Conservation (phyloP, 2,888 invertebrate genomes). For the Dasypolia templi region DNA sequence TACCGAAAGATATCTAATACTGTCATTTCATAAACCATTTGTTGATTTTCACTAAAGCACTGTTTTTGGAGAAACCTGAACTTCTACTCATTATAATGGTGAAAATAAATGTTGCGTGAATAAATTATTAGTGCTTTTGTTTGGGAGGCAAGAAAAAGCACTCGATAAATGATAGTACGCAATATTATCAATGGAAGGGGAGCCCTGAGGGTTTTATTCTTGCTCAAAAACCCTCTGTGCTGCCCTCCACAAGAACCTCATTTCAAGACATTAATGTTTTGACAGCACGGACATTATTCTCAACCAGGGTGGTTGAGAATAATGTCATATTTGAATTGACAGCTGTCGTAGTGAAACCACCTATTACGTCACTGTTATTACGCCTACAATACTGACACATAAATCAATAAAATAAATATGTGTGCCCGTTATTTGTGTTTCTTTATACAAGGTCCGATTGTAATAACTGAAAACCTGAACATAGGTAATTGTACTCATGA, state of each 20-base stretch:
- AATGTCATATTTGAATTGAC: constrained; percentile 24
- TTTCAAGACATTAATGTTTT: constrained; percentile 40
- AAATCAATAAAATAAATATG: neutral
- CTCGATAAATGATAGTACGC: neutral
- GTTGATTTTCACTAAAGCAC: no score
- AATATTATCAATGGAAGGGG: no score
- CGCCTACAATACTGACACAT: neutral
- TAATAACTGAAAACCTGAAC: neutral
- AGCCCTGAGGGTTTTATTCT: no score
- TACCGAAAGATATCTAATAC: no score
- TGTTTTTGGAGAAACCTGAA: no score
- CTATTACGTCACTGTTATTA: neutral
- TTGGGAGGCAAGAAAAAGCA: neutral
- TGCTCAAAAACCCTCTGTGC: no score
- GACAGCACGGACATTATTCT: constrained; percentile 30
- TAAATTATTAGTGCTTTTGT: no score
- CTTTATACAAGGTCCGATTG: neutral
- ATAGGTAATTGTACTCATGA: neutral
- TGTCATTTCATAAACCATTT: no score
- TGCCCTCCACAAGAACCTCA: no score
- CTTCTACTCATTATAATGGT: no score
- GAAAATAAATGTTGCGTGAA: no score
- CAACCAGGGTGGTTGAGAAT: constrained; percentile 4
- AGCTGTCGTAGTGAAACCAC: constrained; percentile 24
- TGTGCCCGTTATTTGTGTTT: neutral